Evolutionary conservation across 1,140 invertebrate genomes (phyloP).

Genomic region (Scaptomyza graminum): DNA sequence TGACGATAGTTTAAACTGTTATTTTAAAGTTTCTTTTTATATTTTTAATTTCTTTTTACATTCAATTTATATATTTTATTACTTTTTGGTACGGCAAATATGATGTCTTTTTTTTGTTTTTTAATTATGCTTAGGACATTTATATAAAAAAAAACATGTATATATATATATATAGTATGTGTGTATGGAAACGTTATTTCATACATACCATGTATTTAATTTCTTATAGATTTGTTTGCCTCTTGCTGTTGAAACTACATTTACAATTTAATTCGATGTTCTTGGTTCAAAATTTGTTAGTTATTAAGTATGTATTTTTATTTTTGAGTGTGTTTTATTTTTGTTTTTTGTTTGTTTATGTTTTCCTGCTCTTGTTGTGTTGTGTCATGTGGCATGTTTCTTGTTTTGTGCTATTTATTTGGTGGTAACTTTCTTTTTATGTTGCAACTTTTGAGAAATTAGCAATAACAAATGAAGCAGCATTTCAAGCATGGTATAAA

Average conservation of each 20-base stretch:
- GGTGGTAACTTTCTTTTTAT: constrained; percentile 25
- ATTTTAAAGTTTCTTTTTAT: constrained; percentile 39
- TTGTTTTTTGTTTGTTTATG: constrained; percentile 12
- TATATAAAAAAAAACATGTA: constrained; percentile 36
- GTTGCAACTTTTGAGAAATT: constrained; percentile 36
- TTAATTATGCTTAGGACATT: constrained; percentile 53
- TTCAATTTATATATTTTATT: constrained; percentile 19
- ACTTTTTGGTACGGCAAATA: constrained; percentile 69
- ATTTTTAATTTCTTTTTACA: constrained; percentile 27
- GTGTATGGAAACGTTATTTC: constrained; percentile 28
- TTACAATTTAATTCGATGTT: constrained; percentile 83
- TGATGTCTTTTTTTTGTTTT: constrained; percentile 14
- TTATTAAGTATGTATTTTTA: constrained; percentile 23
- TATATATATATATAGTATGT: not conserved
- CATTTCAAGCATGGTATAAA: constrained; percentile 19
- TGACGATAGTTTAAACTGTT: constrained; percentile 53
- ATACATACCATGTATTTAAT: constrained; percentile 33
- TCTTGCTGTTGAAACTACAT: constrained; percentile 63
- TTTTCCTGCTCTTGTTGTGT: constrained; percentile 41
- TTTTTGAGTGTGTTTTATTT: constrained; percentile 18
- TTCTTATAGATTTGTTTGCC: constrained; percentile 38
- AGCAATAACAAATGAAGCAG: constrained; percentile 30
- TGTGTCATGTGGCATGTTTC: constrained; percentile 26
- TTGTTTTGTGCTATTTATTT: constrained; percentile 30
- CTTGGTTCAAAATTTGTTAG: constrained; percentile 71